Conservation (phyloP, 1,140 invertebrate species). For the Leguminivora glycinivorella region DNA sequence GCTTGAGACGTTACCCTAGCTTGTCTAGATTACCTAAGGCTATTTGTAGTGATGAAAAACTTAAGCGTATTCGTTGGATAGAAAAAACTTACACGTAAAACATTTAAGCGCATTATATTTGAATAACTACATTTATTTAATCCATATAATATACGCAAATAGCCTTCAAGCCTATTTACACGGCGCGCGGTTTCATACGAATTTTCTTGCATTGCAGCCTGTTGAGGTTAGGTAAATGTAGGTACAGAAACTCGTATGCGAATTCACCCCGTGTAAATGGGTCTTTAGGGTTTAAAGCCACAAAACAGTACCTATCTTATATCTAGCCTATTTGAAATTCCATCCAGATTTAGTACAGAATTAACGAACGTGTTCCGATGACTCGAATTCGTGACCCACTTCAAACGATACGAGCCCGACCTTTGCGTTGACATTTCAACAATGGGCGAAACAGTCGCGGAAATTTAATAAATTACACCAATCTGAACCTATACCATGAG, state of each 20-base stretch:
- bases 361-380: slow-evolving; percentile 4
- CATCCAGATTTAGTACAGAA: slow-evolving; percentile 3
- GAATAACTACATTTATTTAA: no score
- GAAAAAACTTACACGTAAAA: no score
- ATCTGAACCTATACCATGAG: no score
- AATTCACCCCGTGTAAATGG: no score
- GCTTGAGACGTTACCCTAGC: background rate
- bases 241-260: no score
- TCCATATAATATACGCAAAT: no score
- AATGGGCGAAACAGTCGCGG: slow-evolving; percentile 23
- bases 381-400: slow-evolving; percentile 19
- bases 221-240: no score
- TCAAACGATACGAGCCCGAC: background rate
- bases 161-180: no score
- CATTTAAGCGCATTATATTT: no score
- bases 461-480: slow-evolving; percentile 26
- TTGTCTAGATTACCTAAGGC: background rate
- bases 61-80: background rate
- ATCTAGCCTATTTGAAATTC: background rate
- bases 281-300: background rate
- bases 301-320: slow-evolving; percentile 1
- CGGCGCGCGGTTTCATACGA: no score
- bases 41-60: background rate
- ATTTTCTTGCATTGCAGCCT: no score
- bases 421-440: slow-evolving; percentile 28